These are phyloP conservation scores for Synanthedon vespiformis DNA, from an alignment of 2,888 invertebrate species.

Conservation along the genomic window DNA sequence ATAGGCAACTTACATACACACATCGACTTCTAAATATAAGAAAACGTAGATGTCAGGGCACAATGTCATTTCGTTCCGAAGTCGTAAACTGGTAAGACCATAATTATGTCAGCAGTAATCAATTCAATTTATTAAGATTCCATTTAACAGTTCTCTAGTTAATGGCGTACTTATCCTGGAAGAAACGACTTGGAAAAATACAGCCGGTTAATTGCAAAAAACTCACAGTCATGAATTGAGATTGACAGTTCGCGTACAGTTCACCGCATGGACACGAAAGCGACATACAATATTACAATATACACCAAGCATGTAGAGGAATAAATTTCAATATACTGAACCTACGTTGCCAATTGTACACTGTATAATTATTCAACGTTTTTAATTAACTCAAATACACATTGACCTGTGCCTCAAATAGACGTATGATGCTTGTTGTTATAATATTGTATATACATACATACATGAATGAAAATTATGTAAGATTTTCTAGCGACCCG, in stretches of 20 bases:
- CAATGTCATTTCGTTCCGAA: too few species aligned
- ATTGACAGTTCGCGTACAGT: constrained; percentile 22
- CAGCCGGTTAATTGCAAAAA: constrained; percentile 21
- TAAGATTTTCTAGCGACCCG: too few species aligned
- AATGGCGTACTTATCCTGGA: too few species aligned
- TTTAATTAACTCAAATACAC: constrained; percentile 42
- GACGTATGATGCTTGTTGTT: constrained; percentile 16
- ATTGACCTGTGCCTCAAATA: constrained; percentile 47
- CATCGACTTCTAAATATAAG: too few species aligned
- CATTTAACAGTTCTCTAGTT: too few species aligned
- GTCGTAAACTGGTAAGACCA: too few species aligned
- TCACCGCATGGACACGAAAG: background rate
- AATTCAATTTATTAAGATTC: too few species aligned
- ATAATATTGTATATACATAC: too few species aligned
- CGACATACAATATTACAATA: background rate
- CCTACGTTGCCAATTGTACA: background rate
- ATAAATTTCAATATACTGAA: constrained; percentile 7
- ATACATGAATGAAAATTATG: too few species aligned
- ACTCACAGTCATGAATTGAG: constrained; percentile 24
- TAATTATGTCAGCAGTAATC: too few species aligned
- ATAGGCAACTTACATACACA: too few species aligned
- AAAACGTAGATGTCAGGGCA: too few species aligned
- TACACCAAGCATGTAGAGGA: constrained; percentile 6
- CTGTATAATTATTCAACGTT: constrained; percentile 15
- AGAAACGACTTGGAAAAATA: constrained; percentile 19